Evolutionary conservation across 2,888 invertebrate species (phyloP).

Genomic region (Lissocephala sabroskyi): DNA sequence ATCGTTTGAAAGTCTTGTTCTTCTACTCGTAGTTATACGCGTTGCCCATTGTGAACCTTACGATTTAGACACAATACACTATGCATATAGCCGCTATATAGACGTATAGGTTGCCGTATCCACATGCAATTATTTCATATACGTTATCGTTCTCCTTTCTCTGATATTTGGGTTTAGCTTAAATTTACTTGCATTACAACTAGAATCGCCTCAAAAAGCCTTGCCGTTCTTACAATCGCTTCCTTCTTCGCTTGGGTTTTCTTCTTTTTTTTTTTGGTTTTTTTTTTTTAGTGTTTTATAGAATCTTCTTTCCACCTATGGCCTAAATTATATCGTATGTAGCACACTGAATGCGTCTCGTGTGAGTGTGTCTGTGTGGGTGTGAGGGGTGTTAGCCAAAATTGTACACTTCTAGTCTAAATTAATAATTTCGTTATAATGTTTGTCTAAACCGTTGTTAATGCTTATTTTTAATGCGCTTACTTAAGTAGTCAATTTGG

Average conservation of each 20-base stretch:
- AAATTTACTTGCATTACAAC: constrained; percentile 39
- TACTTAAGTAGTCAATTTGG: constrained; percentile 35
- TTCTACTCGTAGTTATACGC: no score
- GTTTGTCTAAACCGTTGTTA: constrained; percentile 26
- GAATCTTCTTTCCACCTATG: constrained; percentile 49
- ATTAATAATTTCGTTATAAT: constrained; percentile 43
- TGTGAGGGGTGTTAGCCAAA: constrained; percentile 43
- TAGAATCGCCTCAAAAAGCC: constrained; percentile 52
- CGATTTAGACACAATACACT: constrained; percentile 15
- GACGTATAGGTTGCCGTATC: constrained; percentile 19
- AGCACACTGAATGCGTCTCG: constrained; percentile 31
- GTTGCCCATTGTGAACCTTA: constrained; percentile 20
- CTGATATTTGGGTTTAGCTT: constrained; percentile 37
- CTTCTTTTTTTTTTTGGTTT: constrained; percentile 21
- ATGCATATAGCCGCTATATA: constrained; percentile 13
- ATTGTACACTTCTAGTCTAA: constrained; percentile 45
- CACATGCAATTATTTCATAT: constrained; percentile 25
- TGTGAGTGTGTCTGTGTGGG: constrained; percentile 21
- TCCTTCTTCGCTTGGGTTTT: constrained; percentile 24
- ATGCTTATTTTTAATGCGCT: constrained; percentile 17
- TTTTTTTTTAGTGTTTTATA: constrained; percentile 25
- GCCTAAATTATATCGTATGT: constrained; percentile 52
- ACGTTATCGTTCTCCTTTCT: constrained; percentile 11
- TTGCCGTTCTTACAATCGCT: constrained; percentile 55
- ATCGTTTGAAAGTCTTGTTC: constrained; percentile 48